Conservation (phyloP, 2,113 vertebrate species). For the Heloderma charlesbogerti region DNA sequence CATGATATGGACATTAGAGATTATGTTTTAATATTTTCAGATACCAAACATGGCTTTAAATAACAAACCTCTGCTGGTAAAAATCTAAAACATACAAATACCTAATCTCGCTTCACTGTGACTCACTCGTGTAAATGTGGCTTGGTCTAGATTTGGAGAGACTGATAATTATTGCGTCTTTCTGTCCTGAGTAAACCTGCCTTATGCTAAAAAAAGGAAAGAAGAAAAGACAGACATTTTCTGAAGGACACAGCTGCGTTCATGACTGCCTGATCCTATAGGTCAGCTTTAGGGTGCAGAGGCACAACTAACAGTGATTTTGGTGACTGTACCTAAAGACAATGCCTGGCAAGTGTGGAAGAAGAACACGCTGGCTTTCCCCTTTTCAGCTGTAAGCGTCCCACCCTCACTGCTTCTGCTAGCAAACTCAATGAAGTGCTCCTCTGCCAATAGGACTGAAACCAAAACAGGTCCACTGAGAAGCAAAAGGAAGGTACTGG, state of each 20-base stretch:
- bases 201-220: background rate
- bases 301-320: background rate
- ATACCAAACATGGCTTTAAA: conserved; percentile 42
- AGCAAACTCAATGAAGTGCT: no score
- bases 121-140: conserved; percentile 23
- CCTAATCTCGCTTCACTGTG: conserved; percentile 19
- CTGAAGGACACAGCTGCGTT: background rate
- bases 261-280: no score
- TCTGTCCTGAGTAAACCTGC: conserved; percentile 9
- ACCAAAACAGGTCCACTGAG: no score
- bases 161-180: conserved; percentile 38
- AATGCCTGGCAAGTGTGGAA: background rate
- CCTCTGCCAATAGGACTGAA: no score
- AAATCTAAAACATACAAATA: conserved; percentile 9
- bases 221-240: background rate
- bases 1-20: conserved; percentile 20
- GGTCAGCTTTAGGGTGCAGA: background rate
- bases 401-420: background rate
- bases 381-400: background rate
- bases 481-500: no score
- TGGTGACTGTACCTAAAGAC: background rate
- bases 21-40: conserved; percentile 39
- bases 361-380: background rate
- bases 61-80: conserved; percentile 27
- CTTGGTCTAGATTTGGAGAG: conserved; percentile 36